Evolutionary conservation across 2,113 vertebrate genomes (phyloP), one percentile per base, ranked within the genome.

Genomic region (Catagonus wagneri): DNA sequence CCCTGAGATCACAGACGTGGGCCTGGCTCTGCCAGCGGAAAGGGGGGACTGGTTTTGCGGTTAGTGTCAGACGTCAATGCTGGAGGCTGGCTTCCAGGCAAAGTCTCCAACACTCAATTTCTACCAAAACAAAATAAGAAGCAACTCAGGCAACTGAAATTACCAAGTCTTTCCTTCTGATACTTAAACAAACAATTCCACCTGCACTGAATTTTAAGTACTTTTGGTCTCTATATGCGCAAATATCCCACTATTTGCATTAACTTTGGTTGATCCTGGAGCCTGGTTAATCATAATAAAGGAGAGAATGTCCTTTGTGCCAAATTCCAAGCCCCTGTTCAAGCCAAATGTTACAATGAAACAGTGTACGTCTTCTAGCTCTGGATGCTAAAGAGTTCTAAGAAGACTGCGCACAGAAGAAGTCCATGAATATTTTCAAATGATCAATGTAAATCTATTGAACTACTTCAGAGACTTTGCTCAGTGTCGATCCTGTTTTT

Each of bases 21-120:
- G 61, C n/a, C 90, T 75, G 89, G 85, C 89, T 81, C 50, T 83
- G 83, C 34, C 76, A 22, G 71, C 0, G 39, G 94, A 90, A 94
- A 93, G 44, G n/a, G 69, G 80, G 85, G 39, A n/a, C 54, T 66
- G 94, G 44, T 65, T 72, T 36, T 95, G 95, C 1, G 97, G 97
- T 96, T 79, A 69, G 54, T 25, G 58, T 93, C 60, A 83, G 96
- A 97, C 95, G 93, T 97, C 97, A 98, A 25, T 84, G 95, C 83
- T 25, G 65, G 81, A 75, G 96, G 96, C 86, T 83, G 72, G 32
- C 75, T 96, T 96, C 96, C 96, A 97, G 89, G 92, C 93, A 56
- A 81, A 74, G 69, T 87, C 96, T 96, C 93, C 44, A 83, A 52
- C 52, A 81, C 93, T 96, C 89, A 93, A 10, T 63, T 85, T 86